Evolutionary conservation across 1,140 invertebrate genomes (phyloP), one percentile per base, ranked within the genome.

Genomic region (Amyelois transitella): DNA sequence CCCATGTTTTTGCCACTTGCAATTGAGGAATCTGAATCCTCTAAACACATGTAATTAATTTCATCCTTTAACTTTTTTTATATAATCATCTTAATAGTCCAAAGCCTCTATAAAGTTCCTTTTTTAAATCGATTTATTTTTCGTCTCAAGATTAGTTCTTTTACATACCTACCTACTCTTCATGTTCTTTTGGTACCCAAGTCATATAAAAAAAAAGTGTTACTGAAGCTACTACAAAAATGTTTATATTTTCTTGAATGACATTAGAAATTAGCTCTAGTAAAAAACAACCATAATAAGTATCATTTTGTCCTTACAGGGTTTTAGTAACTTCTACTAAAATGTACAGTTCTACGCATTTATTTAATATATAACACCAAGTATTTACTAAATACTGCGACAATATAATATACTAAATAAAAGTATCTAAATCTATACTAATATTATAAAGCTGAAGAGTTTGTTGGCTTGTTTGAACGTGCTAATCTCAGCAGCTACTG

Each of bases 11-110:
- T 50, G 8, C 55, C 55, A 64, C 58, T 64, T 18, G 58, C 55
- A 55, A 52, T 51, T 58, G 53, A 68, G 52, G 61, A 61, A 61
- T 68, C 51, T 21, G 58, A 69, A 19, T 63, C 53, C 51, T 63
- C 59, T 53, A 56, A 20, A 63, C 66, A 69, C 63, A 62, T 62
- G 51, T 59, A 69, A 60, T 66, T 65, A 58, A 57, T 60, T 62
- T 69, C 56, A 58, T 53, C 25, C 54, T 54, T 66, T 61, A 24
- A 43, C 53, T 64, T 64, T 32, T 60, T 58, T 61, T 53, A 55
- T 56, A 47, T 32, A 2, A 32, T 12, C 25, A 2, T 6, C 25
- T 6, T 10, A 2, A 32, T 10, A 10, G 25, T 10, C 25, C 8
- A 32, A 32, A 10, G 25, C 25, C 25, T 32, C 25, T 1, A n/a